phyloP scores from a whole-genome alignment of 2,797 vertebrate species.

The Brotula barbata region DNA sequence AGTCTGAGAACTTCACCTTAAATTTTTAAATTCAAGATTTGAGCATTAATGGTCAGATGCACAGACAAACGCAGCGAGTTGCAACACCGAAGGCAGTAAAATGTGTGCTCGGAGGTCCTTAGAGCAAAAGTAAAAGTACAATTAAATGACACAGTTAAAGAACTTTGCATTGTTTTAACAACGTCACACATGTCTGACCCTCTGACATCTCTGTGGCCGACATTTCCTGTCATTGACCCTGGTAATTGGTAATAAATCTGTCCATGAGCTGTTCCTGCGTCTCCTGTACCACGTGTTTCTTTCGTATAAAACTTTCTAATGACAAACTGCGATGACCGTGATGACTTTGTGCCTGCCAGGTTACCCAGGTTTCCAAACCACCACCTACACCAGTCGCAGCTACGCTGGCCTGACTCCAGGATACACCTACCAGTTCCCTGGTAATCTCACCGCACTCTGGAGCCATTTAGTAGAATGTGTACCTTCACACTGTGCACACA shows the following conservation, averaged over 20 bases:
- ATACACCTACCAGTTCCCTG: constrained; percentile 99
- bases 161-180: no score
- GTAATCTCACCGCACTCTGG: constrained; percentile 77
- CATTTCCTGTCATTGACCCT: background rate
- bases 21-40: no score
- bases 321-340: background rate
- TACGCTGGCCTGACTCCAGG: constrained; percentile 96
- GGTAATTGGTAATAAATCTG: background rate
- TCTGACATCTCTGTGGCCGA: background rate
- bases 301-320: no score
- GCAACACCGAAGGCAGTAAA: no score
- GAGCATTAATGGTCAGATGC: no score
- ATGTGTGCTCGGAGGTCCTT: no score
- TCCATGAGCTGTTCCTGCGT: background rate
- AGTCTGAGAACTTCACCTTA: constrained; percentile 37
- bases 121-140: no score
- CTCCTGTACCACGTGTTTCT: no score
- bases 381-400: constrained; percentile 97
- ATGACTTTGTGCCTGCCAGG: constrained; percentile 75
- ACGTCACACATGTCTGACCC: no score
- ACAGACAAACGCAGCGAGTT: no score
- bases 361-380: constrained; percentile 97
- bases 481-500: background rate
- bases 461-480: no score
- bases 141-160: no score